A percentile compares a stretch with the other conserved stretches of the same genome.
Evolutionary conservation across 1,140 invertebrate genomes (phyloP).

Genomic region (Papilio machaon): DNA sequence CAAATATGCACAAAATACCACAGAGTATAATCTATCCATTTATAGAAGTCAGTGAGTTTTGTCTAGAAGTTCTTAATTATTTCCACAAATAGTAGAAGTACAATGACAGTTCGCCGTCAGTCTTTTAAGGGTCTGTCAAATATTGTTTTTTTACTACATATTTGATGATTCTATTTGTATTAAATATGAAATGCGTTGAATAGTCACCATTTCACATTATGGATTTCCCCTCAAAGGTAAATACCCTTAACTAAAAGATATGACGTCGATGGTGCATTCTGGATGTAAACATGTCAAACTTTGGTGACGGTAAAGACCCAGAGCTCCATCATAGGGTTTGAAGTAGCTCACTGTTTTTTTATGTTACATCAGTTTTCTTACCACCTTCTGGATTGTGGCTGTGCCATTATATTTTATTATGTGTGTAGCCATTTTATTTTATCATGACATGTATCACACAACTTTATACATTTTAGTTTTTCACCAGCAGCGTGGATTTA

Average conservation of each 20-base stretch:
- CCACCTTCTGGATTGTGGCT: background rate
- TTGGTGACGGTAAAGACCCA: background rate
- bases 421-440: background rate
- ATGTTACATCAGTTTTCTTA: background rate
- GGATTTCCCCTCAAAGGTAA: slow-evolving; percentile 16
- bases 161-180: slow-evolving; percentile 32
- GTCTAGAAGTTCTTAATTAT: background rate
- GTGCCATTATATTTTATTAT: background rate
- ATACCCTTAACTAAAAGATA: background rate
- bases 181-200: slow-evolving; percentile 12
- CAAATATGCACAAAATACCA: too few relatives aligned
- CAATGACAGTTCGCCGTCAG: background rate
- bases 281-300: background rate
- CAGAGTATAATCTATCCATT: too few relatives aligned
- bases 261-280: background rate
- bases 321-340: background rate
- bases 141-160: background rate
- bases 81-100: slow-evolving; percentile 14
- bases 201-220: background rate
- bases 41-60: too few relatives aligned
- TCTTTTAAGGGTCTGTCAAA: background rate
- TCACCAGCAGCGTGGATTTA: too few relatives aligned
- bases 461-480: too few relatives aligned
- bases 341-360: background rate
- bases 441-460: too few relatives aligned